Conservation (phyloP, 2,797 vertebrate species). For the Melanotaenia boesemani region DNA sequence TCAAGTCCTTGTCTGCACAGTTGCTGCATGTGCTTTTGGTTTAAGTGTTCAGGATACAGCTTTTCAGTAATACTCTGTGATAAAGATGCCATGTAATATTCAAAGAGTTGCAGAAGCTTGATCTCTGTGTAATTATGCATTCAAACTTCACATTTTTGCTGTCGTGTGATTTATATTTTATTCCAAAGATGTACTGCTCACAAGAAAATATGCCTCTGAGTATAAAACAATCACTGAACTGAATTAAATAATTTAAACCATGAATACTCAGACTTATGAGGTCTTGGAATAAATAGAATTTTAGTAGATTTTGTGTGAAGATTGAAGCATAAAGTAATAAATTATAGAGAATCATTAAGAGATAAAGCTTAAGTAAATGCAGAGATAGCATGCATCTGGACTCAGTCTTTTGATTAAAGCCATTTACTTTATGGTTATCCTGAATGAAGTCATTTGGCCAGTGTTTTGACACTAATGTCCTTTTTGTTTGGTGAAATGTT, state of each 20-base stretch:
- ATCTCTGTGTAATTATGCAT: neutral
- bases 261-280: neutral
- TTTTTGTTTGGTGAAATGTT: neutral
- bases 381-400: neutral
- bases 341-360: conserved; percentile 5
- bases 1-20: neutral
- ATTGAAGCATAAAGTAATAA: neutral
- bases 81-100: neutral
- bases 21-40: neutral
- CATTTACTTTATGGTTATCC: neutral
- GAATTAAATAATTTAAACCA: neutral
- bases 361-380: conserved; percentile 6
- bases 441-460: conserved; percentile 1
- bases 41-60: neutral
- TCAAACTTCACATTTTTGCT: neutral
- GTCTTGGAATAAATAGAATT: neutral
- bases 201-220: neutral
- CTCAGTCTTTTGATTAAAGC: neutral
- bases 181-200: neutral
- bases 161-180: neutral
- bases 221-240: neutral
- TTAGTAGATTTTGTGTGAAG: neutral
- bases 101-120: neutral
- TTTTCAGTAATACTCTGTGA: neutral
- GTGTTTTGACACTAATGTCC: conserved; percentile 11